These are phyloP conservation scores for Ischnus inquisitorius DNA, from an alignment of 2,888 invertebrate species.

Conservation along the genomic window DNA sequence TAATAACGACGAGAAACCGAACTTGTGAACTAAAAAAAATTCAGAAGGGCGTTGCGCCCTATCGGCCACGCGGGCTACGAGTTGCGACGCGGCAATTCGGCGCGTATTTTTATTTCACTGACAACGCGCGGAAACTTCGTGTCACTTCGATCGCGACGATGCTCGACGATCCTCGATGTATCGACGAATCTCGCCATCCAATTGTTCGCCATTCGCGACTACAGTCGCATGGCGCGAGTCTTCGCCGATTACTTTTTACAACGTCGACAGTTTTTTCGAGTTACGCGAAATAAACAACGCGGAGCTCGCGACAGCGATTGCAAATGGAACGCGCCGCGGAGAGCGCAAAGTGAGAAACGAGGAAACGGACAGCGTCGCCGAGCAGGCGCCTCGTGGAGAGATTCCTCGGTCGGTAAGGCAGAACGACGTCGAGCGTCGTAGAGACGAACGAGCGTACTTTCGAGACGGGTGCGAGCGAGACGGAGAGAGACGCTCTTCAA, in stretches of 20 bases:
- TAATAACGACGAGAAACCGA: neutral
- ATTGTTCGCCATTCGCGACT: conserved; percentile 71
- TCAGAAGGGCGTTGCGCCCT: conserved; percentile 49
- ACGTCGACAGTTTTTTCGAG: neutral
- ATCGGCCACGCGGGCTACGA: conserved; percentile 61
- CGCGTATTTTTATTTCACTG: neutral
- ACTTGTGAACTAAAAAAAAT: conserved; percentile 4
- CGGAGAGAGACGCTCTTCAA: conserved; percentile 73
- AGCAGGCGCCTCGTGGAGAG: conserved; percentile 28
- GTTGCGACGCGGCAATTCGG: conserved; percentile 32
- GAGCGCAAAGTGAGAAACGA: conserved; percentile 14
- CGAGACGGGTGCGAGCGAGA: conserved; percentile 71
- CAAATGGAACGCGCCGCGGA: neutral
- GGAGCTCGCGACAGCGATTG: neutral
- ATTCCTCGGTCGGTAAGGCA: conserved; percentile 61
- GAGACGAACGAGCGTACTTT: conserved; percentile 44
- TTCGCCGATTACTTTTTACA: neutral
- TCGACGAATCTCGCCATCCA: conserved; percentile 69
- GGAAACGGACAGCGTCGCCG: conserved; percentile 16
- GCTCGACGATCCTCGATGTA: conserved; percentile 46
- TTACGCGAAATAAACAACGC: neutral
- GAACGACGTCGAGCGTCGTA: conserved; percentile 65
- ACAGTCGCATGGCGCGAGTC: conserved; percentile 52
- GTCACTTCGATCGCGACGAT: conserved; percentile 44
- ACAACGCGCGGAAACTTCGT: conserved; percentile 13